Evolutionary conservation across 2,113 vertebrate genomes (phyloP).

Genomic region (Sturnus vulgaris): DNA sequence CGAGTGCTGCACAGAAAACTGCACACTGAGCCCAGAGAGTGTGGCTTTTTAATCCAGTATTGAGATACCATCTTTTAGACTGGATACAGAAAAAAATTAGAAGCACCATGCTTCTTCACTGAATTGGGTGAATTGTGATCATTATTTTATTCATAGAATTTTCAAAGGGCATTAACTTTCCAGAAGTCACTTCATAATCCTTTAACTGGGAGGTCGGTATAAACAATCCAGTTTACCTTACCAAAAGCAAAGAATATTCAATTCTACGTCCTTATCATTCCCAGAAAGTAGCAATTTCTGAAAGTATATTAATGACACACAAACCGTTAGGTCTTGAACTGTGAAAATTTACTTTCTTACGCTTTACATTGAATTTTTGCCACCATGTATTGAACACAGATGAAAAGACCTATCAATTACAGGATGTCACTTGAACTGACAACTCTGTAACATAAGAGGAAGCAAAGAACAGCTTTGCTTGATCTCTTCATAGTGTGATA

Average conservation of each 20-base stretch:
- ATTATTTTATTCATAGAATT: background rate
- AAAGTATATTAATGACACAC: background rate
- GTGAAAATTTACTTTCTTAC: background rate
- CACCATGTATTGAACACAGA: background rate
- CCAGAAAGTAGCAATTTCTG: background rate
- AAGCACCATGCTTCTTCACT: background rate
- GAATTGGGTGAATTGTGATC: background rate
- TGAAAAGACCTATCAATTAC: background rate
- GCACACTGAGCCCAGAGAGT: background rate
- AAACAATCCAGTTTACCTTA: background rate
- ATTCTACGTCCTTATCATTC: background rate
- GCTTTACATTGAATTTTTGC: background rate
- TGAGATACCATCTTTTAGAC: background rate
- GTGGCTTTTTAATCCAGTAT: background rate
- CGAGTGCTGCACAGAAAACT: rapidly evolving
- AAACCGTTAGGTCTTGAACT: background rate
- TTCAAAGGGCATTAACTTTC: background rate
- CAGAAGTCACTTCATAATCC: background rate
- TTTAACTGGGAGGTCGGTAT: background rate
- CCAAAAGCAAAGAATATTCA: background rate
- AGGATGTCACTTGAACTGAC: background rate
- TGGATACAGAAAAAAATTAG: background rate
- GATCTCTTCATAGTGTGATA: background rate
- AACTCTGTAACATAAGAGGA: background rate
- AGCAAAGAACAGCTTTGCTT: background rate